Evolutionary conservation across 2,888 invertebrate species (phyloP).

Genomic region (Alloscopus bannaensis): DNA sequence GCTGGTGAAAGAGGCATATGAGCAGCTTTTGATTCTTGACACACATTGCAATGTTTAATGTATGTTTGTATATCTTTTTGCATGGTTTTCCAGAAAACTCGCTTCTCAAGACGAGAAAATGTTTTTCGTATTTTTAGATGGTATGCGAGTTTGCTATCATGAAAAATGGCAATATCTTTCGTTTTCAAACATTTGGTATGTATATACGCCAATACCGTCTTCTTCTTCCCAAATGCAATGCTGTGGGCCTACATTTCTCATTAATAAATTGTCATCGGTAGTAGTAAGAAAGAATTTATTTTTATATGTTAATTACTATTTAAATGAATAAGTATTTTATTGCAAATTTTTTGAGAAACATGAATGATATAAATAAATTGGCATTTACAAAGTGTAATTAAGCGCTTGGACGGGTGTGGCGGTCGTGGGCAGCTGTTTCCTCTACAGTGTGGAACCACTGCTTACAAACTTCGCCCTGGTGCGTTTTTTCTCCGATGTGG

Average conservation of each 20-base stretch:
- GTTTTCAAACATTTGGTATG: conserved; percentile 22
- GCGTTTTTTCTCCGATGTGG: too few relatives aligned
- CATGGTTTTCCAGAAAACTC: conserved; percentile 42
- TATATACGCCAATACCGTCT: conserved; percentile 39
- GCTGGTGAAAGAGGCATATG: conserved; percentile 30
- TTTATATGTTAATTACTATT: too few relatives aligned
- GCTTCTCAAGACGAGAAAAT: conserved; percentile 27
- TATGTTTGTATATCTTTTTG: conserved; percentile 18
- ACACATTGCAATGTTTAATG: conserved; percentile 26
- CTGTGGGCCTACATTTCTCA: conserved; percentile 39
- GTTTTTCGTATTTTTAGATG: conserved; percentile 58
- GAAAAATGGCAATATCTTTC: conserved; percentile 28
- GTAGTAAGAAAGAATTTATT: too few relatives aligned
- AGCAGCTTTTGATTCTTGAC: conserved; percentile 36
- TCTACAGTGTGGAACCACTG: too few relatives aligned
- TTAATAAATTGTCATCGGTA: conserved; percentile 37
- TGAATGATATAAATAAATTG: too few relatives aligned
- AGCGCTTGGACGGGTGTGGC: too few relatives aligned
- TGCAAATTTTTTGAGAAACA: too few relatives aligned
- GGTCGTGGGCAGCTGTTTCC: too few relatives aligned
- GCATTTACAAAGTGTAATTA: too few relatives aligned
- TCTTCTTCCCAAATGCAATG: conserved; percentile 57
- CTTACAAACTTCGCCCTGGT: too few relatives aligned
- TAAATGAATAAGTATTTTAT: too few relatives aligned
- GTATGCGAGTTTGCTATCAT: conserved; percentile 12